These are phyloP conservation scores for Lontra canadensis DNA, from an alignment of 2,113 vertebrate genomes.

Conservation along the genomic window DNA sequence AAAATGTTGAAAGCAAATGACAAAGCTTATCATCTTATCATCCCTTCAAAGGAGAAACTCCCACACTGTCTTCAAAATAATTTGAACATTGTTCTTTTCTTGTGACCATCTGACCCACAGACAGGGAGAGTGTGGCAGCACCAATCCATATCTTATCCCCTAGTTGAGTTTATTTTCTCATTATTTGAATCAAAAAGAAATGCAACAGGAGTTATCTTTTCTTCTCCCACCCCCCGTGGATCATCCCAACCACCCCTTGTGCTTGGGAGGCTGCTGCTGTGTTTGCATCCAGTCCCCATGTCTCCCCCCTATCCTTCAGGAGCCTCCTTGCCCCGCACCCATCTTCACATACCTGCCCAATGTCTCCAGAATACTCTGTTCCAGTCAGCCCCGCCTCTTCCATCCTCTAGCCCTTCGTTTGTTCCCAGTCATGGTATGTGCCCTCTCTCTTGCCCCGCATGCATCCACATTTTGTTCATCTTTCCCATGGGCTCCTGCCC, in stretches of 20 bases:
- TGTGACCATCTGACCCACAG: background rate
- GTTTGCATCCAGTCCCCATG: background rate
- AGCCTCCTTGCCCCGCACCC: background rate
- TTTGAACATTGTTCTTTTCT: background rate
- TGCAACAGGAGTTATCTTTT: conserved; percentile 2
- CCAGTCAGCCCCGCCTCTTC: background rate
- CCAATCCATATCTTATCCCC: background rate
- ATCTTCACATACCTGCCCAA: background rate
- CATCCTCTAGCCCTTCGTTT: background rate
- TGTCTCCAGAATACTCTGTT: background rate
- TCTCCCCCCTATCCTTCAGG: background rate
- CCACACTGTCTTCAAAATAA: background rate
- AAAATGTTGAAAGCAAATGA: conserved; percentile 24
- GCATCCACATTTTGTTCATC: background rate
- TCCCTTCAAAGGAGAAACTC: background rate
- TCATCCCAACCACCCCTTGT: background rate
- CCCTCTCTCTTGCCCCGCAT: background rate
- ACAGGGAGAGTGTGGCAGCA: background rate
- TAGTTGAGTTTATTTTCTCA: conserved; percentile 18
- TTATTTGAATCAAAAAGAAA: conserved; percentile 11
- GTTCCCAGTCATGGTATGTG: background rate
- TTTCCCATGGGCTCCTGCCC: background rate
- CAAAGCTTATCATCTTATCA: background rate
- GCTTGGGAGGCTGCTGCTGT: background rate
- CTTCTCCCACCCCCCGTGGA: background rate